Evolutionary conservation across 23 tunicate species (phyloP), one percentile per base, ranked within the genome.

Genomic region (Botrylloides violaceus): DNA sequence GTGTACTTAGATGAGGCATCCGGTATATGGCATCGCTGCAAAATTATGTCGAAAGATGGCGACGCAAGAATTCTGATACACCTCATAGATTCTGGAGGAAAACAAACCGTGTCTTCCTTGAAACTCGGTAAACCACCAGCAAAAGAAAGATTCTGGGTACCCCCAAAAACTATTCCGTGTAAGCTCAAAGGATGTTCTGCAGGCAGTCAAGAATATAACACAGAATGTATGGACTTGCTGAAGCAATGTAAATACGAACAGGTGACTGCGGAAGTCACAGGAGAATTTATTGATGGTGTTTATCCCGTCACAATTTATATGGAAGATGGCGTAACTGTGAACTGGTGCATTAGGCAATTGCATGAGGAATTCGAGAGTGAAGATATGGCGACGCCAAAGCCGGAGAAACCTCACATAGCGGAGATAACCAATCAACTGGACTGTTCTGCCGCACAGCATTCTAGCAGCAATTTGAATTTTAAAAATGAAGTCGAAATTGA

Each of bases 281-380:
- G 9, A 12, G 36, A 3, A 19, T 21, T 25, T 4, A 9, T 25
- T 25, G 9, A 3, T 3, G 18, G 7, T 3, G 34, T 33, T 63
- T 3, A 27, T 26, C 70, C 70, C 4, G 70, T 28, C 33, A 63
- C 70, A 19, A 63, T 63, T 29, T 63, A 63, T 63, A 31, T 63
- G 23, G 20, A 29, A 33, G 70, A 29, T 3, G 70, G 29, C 4
- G 19, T 33, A 3, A 63, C 70, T 28, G 70, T 63, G 4, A 63
- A 63, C 33, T 31, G 33, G 34, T 63, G 33, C 9, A 31, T 63
- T 31, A 31, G 23, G 3, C 35, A 63, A 21, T 33, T 63, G 35
- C 32, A 31, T 19, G 33, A 15, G 26, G 35, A 63, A 29, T 63
- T 29, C 29, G 70, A 63, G 12, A 47, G 55, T 47, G 4, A 58